Evolutionary conservation across 1,140 invertebrate species (phyloP).

Genomic region (Hormaphis cornu): DNA sequence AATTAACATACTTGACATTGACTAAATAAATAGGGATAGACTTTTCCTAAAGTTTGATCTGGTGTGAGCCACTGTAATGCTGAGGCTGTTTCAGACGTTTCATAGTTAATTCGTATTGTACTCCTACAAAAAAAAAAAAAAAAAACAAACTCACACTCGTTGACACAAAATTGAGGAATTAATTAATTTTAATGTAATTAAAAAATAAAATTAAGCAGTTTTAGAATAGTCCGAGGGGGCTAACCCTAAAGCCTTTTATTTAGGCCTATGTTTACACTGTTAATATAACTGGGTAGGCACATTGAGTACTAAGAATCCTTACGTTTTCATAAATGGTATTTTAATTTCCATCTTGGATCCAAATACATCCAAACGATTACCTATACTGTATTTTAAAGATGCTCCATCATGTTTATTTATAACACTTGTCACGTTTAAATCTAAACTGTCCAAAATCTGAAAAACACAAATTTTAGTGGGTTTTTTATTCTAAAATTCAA

Average conservation of each 20-base stretch:
- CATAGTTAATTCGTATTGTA: conserved; percentile 45
- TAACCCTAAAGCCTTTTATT: not conserved
- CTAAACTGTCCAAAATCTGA: conserved; percentile 68
- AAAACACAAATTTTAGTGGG: not conserved
- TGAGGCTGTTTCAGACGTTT: conserved; percentile 60
- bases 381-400: conserved; percentile 28
- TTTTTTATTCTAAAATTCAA: not conserved
- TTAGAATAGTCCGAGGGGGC: no score
- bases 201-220: no score
- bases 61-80: conserved; percentile 84
- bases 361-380: conserved; percentile 33
- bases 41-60: conserved; percentile 77
- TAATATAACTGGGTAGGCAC: no score
- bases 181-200: conserved; percentile 43
- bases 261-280: not conserved
- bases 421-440: conserved; percentile 51
- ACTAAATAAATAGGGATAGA: conserved; percentile 82
- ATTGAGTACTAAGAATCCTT: not conserved
- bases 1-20: conserved; percentile 66
- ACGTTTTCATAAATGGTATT: conserved; percentile 16
- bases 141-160: no score
- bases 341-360: conserved; percentile 35
- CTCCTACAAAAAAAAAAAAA: no score
- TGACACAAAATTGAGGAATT: conserved; percentile 54
- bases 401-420: not conserved